Percentiles rank a stretch among this genome's conserved stretches.
phyloP scores from a whole-genome alignment of 1,140 invertebrate species.

The Temnothorax longispinosus region DNA sequence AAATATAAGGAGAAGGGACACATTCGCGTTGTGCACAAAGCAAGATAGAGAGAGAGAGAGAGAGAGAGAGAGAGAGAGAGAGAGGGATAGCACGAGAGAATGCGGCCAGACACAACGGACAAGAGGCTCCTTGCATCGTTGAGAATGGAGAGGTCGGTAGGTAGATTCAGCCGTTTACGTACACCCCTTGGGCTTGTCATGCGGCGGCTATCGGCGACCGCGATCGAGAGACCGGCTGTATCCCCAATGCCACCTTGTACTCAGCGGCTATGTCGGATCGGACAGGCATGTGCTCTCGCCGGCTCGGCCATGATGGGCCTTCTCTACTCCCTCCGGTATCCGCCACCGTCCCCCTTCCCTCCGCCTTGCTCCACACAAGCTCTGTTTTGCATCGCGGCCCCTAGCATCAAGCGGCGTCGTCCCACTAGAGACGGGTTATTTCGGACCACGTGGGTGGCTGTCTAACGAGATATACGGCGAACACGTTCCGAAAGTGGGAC shows the following conservation, averaged over 20 bases:
- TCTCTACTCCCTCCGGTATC: constrained; percentile 42
- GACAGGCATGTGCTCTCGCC: constrained; percentile 76
- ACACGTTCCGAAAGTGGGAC: constrained; percentile 71
- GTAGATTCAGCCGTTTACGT: constrained; percentile 76
- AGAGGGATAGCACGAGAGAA: background rate
- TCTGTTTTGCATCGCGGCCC: constrained; percentile 37
- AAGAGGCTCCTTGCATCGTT: constrained; percentile 69
- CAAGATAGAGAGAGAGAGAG: background rate
- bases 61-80: background rate
- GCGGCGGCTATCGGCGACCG: constrained; percentile 75
- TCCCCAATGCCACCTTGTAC: constrained; percentile 77
- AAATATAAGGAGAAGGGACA: constrained; percentile 53
- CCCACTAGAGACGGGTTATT: constrained; percentile 64
- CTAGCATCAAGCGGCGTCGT: constrained; percentile 24
- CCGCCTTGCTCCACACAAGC: background rate
- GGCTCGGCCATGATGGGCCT: constrained; percentile 70
- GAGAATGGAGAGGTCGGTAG: constrained; percentile 63
- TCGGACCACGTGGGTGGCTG: constrained; percentile 72
- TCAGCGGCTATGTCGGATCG: constrained; percentile 71
- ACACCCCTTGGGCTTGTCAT: constrained; percentile 77
- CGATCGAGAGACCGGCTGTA: constrained; percentile 75
- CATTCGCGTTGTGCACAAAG: constrained; percentile 27
- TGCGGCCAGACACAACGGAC: constrained; percentile 57
- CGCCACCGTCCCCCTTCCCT: background rate
- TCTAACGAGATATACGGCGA: constrained; percentile 71